A percentile compares a stretch with the other conserved stretches of the same genome.
These are phyloP conservation scores for Oreortyx pictus DNA, from an alignment of 2,797 vertebrate genomes.

Conservation along the genomic window DNA sequence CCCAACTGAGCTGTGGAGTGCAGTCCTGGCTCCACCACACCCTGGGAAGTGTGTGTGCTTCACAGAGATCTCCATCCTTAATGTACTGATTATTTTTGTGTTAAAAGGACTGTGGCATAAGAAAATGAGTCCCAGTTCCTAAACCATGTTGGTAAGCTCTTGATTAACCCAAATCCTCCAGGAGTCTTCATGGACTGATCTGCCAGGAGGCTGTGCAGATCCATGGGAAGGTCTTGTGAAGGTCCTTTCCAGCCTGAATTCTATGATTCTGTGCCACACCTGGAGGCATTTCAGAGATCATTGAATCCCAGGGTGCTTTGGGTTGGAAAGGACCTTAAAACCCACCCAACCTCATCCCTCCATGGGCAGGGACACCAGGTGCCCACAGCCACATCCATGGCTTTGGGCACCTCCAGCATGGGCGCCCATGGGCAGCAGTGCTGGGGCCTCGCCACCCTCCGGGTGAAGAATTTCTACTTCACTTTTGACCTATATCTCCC, in stretches of 20 bases:
- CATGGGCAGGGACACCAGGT: not conserved
- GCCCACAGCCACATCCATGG: not conserved
- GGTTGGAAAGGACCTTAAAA: not conserved
- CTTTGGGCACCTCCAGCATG: not conserved
- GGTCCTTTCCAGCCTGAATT: not conserved
- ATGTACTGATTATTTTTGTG: not conserved
- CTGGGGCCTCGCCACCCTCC: too few relatives aligned
- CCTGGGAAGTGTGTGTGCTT: not conserved
- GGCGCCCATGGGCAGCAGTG: too few relatives aligned
- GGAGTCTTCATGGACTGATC: not conserved
- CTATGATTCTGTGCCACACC: not conserved
- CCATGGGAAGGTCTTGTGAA: not conserved
- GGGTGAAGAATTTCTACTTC: too few relatives aligned
- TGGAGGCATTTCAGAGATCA: not conserved
- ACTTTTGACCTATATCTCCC: not conserved
- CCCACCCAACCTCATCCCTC: not conserved
- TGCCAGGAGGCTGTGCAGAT: not conserved
- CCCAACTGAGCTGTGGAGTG: accelerated
- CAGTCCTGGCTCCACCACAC: not conserved
- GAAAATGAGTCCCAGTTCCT: not conserved
- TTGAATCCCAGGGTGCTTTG: not conserved
- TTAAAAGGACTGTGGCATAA: accelerated
- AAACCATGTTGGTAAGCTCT: not conserved
- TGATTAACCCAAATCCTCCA: not conserved
- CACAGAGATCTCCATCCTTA: not conserved